Conservation (phyloP, 2,113 vertebrate species). For the Catagonus wagneri region DNA sequence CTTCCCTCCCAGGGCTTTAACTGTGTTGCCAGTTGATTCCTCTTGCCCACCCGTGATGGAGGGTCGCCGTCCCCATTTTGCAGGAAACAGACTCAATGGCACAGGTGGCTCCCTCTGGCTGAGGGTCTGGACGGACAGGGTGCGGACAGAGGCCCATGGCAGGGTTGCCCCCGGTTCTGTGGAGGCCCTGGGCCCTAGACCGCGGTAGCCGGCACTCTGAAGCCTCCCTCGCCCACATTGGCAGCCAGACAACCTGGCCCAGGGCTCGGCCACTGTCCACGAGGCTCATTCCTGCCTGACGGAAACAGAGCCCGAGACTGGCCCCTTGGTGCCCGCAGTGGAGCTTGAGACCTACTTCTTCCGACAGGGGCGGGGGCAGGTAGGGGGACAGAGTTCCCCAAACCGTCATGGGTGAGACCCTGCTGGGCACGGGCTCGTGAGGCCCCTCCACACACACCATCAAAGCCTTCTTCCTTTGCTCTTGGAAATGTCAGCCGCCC, state of each 20-base stretch:
- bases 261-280: not conserved
- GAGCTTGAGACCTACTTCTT: not conserved
- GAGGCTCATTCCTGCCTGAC: not conserved
- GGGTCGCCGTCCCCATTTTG: not conserved
- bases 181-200: not conserved
- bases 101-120: not conserved
- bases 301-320: not conserved
- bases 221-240: not conserved
- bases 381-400: not conserved
- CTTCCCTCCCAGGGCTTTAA: not conserved
- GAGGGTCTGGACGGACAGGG: not conserved
- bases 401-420: accelerated
- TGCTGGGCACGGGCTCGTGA: not conserved
- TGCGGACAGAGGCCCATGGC: not conserved
- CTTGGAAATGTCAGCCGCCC: not conserved
- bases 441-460: not conserved
- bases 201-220: not conserved
- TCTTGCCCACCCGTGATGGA: not conserved
- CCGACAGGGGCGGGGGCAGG: not conserved
- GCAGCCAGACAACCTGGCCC: not conserved
- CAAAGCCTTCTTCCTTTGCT: not conserved
- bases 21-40: not conserved
- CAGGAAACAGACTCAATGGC: not conserved
- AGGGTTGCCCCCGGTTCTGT: not conserved
- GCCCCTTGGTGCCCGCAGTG: not conserved